Evolutionary conservation across 92 coral and sea anemone genomes (phyloP), one percentile per base, ranked within the genome.

Genomic region (Phenganax marumi): DNA sequence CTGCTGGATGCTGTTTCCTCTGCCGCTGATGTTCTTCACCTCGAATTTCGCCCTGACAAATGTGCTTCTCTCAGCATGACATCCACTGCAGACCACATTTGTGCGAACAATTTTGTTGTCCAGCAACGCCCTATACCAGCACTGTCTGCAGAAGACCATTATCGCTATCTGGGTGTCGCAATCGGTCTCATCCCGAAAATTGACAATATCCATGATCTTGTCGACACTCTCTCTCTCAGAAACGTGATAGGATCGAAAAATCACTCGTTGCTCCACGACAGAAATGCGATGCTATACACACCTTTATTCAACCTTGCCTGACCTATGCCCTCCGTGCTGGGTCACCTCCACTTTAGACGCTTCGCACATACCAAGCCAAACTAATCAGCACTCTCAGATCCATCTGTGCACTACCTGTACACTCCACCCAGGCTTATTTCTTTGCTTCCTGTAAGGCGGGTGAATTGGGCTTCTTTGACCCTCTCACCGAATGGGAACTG

Each of bases 201-300:
- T 33, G 2, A 24, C 63, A 52, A 80, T 50, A 50, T 80, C 14
- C 23, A 23, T 8, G 18, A 26, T 18, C 33, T 80, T 43, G 53
- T 65, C 50, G 61, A 51, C 53, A 43, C n/a, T n/a, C 22, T 12
- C 84, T 80, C 39, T 17, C 48, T 11, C 50, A 26, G 8, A 70
- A 80, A 69, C 76, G 65, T 50, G 50, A 50, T 22, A 54, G 24
- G 26, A 80, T 80, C 76, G 25, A 65, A 19, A 33, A 68, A 19
- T 80, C 84, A 14, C 84, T 80, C 57, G 75, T 80, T 14, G 84
- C 84, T 50, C 84, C 75, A 8, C 65, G 84, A 75, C 84, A 80
- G 56, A 80, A 80, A 49, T 75, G 63, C 75, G 84, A 80, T 57
- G 84, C 84, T 14, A 80, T 80, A 21, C 84, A 76, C 47, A 80